Evolutionary conservation across 2,888 invertebrate genomes (phyloP).

Genomic region (Troides helena): DNA sequence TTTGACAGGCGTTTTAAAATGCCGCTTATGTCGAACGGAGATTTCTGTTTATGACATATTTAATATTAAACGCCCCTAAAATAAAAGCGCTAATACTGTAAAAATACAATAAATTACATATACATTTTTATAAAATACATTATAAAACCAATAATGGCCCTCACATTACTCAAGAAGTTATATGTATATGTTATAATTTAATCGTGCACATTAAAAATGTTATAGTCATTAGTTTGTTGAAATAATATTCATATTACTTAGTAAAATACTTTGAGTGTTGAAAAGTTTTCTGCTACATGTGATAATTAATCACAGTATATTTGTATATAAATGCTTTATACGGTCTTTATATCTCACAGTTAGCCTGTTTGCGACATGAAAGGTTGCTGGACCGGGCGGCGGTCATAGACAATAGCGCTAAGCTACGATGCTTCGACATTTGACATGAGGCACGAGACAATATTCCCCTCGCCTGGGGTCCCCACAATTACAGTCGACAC

Average conservation of each 20-base stretch:
- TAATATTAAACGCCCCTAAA: neutral
- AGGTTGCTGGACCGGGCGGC: constrained; percentile 17
- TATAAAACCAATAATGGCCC: too few species aligned
- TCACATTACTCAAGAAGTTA: neutral
- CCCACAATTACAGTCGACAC: constrained; percentile 69
- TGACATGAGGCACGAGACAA: constrained; percentile 63
- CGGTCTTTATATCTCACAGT: constrained; percentile 9
- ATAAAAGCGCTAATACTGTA: neutral
- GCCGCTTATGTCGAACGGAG: constrained; percentile 2
- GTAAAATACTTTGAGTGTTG: neutral
- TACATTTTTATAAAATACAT: neutral
- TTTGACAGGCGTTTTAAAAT: constrained; percentile 8
- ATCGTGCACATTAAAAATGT: too few species aligned
- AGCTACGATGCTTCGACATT: constrained; percentile 46
- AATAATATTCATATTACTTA: neutral
- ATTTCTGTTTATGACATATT: constrained; percentile 12
- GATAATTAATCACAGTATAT: neutral
- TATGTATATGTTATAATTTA: neutral
- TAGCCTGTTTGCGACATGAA: constrained; percentile 28
- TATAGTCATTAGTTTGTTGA: neutral
- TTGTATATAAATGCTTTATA: neutral
- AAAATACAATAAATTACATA: neutral
- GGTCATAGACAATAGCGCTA: constrained; percentile 32
- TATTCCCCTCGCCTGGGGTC: constrained; percentile 51
- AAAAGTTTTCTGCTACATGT: neutral